Evolutionary conservation across 2,888 invertebrate genomes (phyloP).

Genomic region (Drosophila formosana): DNA sequence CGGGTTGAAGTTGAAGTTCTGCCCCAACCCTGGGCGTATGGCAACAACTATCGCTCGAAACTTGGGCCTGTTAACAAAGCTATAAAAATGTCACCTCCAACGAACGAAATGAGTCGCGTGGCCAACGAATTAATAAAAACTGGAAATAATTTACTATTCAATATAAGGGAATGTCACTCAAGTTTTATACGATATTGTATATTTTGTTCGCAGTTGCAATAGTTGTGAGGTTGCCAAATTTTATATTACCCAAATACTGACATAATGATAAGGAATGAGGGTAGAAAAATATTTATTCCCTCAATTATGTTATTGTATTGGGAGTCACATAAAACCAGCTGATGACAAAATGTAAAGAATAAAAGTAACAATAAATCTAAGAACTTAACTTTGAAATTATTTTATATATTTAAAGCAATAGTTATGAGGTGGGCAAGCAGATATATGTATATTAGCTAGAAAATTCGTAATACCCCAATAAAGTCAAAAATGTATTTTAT

Average conservation of each 20-base stretch:
- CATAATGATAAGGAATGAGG: too few species aligned
- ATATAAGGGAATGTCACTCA: slow-evolving; percentile 8
- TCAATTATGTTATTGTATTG: too few species aligned
- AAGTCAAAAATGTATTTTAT: too few species aligned
- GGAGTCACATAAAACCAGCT: too few species aligned
- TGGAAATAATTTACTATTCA: slow-evolving; percentile 39
- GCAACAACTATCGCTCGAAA: slow-evolving; percentile 35
- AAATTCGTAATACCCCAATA: background rate
- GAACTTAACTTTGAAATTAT: too few species aligned
- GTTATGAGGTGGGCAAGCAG: too few species aligned
- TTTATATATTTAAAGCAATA: too few species aligned
- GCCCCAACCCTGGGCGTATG: background rate
- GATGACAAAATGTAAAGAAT: too few species aligned
- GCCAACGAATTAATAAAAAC: slow-evolving; percentile 58
- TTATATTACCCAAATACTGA: too few species aligned
- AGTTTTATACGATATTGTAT: background rate
- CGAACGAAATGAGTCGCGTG: slow-evolving; percentile 63
- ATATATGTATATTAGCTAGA: background rate
- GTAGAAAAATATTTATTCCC: too few species aligned
- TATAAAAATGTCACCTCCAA: slow-evolving; percentile 82
- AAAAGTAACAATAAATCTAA: too few species aligned
- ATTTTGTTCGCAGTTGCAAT: background rate
- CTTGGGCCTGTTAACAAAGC: slow-evolving; percentile 79
- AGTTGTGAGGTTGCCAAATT: background rate
- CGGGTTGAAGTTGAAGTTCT: slow-evolving; percentile 2